These are phyloP conservation scores for Pseudotriccus pelzelni DNA, from an alignment of 2,797 vertebrate species.

Conservation along the genomic window DNA sequence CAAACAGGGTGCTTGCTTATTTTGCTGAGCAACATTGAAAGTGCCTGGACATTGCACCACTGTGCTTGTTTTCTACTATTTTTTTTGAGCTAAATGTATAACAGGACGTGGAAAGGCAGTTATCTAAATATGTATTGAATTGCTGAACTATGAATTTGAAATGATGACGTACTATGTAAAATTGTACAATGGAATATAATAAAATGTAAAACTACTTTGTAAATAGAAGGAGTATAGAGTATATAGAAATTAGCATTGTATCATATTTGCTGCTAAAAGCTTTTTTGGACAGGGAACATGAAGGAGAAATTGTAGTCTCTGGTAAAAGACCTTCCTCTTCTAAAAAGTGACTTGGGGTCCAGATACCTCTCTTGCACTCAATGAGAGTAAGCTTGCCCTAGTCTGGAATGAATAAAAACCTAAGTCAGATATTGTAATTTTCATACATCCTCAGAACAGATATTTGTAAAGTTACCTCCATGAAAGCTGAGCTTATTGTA, in stretches of 20 bases:
- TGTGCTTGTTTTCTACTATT: slow-evolving; percentile 70
- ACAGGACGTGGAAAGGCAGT: slow-evolving; percentile 34
- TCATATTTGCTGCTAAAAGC: slow-evolving; percentile 27
- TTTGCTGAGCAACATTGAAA: slow-evolving; percentile 73
- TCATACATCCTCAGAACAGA: not conserved
- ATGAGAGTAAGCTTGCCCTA: not conserved
- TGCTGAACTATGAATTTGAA: slow-evolving; percentile 42
- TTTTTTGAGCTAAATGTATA: slow-evolving; percentile 50
- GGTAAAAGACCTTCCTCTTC: not conserved
- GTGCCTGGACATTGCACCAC: slow-evolving; percentile 78
- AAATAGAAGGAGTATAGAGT: slow-evolving; percentile 59
- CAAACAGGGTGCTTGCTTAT: slow-evolving; percentile 72
- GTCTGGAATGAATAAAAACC: not conserved
- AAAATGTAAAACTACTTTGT: slow-evolving; percentile 75
- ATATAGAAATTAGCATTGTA: slow-evolving; percentile 47
- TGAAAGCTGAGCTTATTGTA: not conserved
- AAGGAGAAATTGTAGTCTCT: not conserved
- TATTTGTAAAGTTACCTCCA: not conserved
- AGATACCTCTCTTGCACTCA: not conserved
- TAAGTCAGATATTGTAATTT: not conserved
- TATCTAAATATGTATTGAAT: not conserved
- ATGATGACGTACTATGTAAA: slow-evolving; percentile 59
- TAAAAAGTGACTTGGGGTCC: not conserved
- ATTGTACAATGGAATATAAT: slow-evolving; percentile 77
- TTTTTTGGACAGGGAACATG: not conserved